phyloP scores from a whole-genome alignment of 2,888 invertebrate genomes.

The Lutraria lutraria region DNA sequence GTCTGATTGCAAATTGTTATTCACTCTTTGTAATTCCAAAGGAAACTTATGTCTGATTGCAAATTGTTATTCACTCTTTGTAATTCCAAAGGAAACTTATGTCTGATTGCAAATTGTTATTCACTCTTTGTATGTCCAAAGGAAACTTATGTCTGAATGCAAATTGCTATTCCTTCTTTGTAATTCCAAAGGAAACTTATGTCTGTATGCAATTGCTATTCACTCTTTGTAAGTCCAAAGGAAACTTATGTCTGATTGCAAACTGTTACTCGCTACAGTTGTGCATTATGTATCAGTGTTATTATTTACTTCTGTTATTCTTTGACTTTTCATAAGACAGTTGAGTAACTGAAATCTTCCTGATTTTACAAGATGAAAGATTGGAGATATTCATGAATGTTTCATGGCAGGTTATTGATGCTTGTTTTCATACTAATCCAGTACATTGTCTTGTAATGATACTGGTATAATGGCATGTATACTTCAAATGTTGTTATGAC shows the following conservation, averaged over 20 bases:
- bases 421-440: too few relatives aligned
- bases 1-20: neutral
- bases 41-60: neutral
- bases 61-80: conserved; percentile 1
- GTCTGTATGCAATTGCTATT: neutral
- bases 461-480: too few relatives aligned
- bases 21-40: neutral
- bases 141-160: neutral
- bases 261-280: neutral
- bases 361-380: too few relatives aligned
- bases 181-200: neutral
- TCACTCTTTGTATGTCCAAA: neutral
- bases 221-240: neutral
- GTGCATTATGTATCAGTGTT: too few relatives aligned
- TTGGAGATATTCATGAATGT: too few relatives aligned
- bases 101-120: neutral
- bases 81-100: neutral
- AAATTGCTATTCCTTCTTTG: neutral
- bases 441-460: too few relatives aligned
- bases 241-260: neutral
- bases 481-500: too few relatives aligned
- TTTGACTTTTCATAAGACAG: too few relatives aligned
- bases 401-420: too few relatives aligned
- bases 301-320: too few relatives aligned
- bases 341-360: too few relatives aligned